Conservation (phyloP, 2,888 invertebrate species). For the Drosophila neonasuta region DNA sequence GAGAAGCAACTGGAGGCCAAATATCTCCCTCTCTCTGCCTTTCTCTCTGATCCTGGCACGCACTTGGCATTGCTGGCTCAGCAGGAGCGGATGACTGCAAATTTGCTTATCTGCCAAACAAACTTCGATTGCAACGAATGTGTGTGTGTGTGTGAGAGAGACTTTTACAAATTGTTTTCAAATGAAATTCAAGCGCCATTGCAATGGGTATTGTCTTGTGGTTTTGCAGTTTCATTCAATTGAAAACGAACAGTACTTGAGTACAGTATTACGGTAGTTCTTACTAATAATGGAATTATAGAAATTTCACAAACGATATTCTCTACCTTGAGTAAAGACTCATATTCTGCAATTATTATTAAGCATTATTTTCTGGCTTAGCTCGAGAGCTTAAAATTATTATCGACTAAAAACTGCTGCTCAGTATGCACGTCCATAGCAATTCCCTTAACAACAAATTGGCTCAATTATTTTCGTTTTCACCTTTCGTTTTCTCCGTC, state of each 20-base stretch:
- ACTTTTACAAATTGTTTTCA: conserved; percentile 79
- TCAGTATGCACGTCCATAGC: conserved; percentile 35
- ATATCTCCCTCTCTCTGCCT: conserved; percentile 2
- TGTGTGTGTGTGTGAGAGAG: conserved; percentile 35
- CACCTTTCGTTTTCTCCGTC: conserved; percentile 20
- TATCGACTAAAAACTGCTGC: neutral
- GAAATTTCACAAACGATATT: neutral
- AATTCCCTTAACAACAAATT: conserved; percentile 69
- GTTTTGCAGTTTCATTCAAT: conserved; percentile 15
- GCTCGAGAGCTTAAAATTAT: neutral
- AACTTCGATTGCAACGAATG: conserved; percentile 63
- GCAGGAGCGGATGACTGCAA: conserved; percentile 57
- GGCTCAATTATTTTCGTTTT: conserved; percentile 70
- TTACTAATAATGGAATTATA: neutral
- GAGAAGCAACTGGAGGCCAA: conserved; percentile 37
- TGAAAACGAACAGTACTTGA: conserved; percentile 17
- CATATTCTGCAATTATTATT: neutral
- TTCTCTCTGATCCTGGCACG: conserved; percentile 46
- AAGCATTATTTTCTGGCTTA: conserved; percentile 5
- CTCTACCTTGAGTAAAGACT: neutral
- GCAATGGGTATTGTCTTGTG: conserved; percentile 27
- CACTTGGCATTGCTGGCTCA: conserved; percentile 58
- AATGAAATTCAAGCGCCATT: conserved; percentile 67
- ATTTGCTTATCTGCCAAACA: conserved; percentile 77
- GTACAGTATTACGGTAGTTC: neutral